Evolutionary conservation across 37 sponge, comb jelly and placozoan species (phyloP), one percentile per base, ranked within the genome.

Genomic region (Halisarca cf. caerulea): DNA sequence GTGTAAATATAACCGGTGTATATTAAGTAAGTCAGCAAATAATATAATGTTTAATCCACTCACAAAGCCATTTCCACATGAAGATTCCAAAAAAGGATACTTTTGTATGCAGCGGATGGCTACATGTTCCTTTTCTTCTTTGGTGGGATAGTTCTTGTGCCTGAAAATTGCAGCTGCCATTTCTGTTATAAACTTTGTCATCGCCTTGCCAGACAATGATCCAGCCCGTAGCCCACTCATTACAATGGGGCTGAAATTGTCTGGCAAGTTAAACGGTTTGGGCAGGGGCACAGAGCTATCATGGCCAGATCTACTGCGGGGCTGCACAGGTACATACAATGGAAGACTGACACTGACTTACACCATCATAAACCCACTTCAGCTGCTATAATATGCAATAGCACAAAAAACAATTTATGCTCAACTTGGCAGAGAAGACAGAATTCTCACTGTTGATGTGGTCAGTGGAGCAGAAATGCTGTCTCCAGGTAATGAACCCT

Each of bases 1-100:
- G n/a, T n/a, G n/a, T n/a, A n/a, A n/a, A n/a, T n/a, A n/a, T n/a
- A n/a, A n/a, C n/a, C n/a, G n/a, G n/a, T n/a, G n/a, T n/a, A n/a
- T n/a, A n/a, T n/a, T n/a, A n/a, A n/a, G n/a, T n/a, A n/a, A n/a
- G n/a, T n/a, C n/a, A n/a, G n/a, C n/a, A n/a, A n/a, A n/a, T n/a
- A n/a, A n/a, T n/a, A n/a, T n/a, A n/a, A 47, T 11, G 11, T 47
- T 11, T 11, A 62, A 30, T 6, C 64, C 5, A 74, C 77, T 74
- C 45, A 74, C 77, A 74, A 36, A 23, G 2, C 77, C 77, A 36
- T 32, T 44, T 1, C 77, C 77, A 41, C 77, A 41, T 5, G 11
- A 36, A n/a, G 77, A 37, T 74, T 74, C 77, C 44, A 74, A 25
- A 37, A 74, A 74, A 2, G 77, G 77, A 21, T n/a, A 74, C 24